Conservation (phyloP, 2,113 vertebrate species). For the Catharus fuscescens region DNA sequence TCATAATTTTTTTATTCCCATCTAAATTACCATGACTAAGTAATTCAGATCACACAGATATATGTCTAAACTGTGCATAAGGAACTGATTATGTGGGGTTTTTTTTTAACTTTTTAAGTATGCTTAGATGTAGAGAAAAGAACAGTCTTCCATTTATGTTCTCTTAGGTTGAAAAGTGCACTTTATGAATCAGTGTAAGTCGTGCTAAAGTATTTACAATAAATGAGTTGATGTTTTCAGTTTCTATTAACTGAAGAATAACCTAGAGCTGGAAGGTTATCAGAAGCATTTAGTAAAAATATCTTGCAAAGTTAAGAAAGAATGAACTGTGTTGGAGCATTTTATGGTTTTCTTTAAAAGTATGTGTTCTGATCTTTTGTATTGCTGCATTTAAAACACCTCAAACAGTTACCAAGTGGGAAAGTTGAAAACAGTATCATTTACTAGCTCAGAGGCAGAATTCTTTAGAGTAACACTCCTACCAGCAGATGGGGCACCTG, state of each 20-base stretch:
- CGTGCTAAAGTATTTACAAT: not conserved
- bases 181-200: not conserved
- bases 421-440: not conserved
- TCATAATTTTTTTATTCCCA: not conserved
- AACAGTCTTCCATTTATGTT: not conserved
- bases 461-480: not conserved
- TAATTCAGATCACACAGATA: not conserved
- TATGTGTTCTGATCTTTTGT: not conserved
- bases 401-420: not conserved
- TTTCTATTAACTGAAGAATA: not conserved
- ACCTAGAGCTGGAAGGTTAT: not conserved
- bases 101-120: not conserved
- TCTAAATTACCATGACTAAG: not conserved
- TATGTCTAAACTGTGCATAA: not conserved
- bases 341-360: not conserved
- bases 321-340: not conserved
- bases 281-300: not conserved
- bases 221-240: not conserved
- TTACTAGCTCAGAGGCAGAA: not conserved
- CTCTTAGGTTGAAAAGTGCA: not conserved
- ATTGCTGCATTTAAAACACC: not conserved
- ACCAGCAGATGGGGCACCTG: slow-evolving; percentile 46
- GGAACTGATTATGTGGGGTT: not conserved
- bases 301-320: not conserved
- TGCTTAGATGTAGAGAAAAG: not conserved